Percentiles rank a stretch among this genome's conserved stretches.
Conservation (phyloP, 2,113 vertebrate genomes). For the Typhlomys cinereus region DNA sequence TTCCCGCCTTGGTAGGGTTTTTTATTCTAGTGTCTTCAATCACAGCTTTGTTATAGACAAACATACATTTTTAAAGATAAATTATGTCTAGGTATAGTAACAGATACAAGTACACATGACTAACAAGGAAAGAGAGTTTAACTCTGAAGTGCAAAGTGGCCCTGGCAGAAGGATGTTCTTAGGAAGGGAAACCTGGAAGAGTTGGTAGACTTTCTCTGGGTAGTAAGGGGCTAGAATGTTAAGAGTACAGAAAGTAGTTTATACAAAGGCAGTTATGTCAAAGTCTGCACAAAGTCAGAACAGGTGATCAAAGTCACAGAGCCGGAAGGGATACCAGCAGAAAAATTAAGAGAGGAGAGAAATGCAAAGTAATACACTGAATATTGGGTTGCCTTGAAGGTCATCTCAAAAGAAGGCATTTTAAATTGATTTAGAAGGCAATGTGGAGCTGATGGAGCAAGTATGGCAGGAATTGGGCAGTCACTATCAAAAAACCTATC, state of each 20-base stretch:
- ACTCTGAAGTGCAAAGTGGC: background rate
- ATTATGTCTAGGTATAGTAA: background rate
- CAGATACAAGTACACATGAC: background rate
- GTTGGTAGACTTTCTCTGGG: background rate
- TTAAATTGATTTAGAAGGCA: slow-evolving; percentile 67
- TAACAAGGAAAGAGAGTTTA: background rate
- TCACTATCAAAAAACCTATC: slow-evolving; percentile 61
- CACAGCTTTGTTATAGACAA: background rate
- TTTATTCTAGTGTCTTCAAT: background rate
- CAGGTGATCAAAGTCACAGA: slow-evolving; percentile 6
- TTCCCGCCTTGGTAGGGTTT: background rate
- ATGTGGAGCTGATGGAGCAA: slow-evolving; percentile 49
- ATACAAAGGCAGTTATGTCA: background rate
- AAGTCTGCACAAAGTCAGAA: background rate
- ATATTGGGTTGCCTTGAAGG: slow-evolving; percentile 55
- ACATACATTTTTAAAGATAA: background rate
- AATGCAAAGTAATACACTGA: background rate
- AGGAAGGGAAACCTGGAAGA: background rate
- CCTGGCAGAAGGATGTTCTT: background rate
- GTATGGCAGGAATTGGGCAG: slow-evolving; percentile 25
- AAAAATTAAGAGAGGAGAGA: background rate
- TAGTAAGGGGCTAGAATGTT: background rate
- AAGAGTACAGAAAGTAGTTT: background rate
- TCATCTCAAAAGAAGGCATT: slow-evolving; percentile 53
- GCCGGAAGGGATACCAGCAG: background rate